A percentile compares a stretch with the other conserved stretches of the same genome.
Evolutionary conservation across 2,888 invertebrate species (phyloP).

Genomic region (Ophioninae sp.): DNA sequence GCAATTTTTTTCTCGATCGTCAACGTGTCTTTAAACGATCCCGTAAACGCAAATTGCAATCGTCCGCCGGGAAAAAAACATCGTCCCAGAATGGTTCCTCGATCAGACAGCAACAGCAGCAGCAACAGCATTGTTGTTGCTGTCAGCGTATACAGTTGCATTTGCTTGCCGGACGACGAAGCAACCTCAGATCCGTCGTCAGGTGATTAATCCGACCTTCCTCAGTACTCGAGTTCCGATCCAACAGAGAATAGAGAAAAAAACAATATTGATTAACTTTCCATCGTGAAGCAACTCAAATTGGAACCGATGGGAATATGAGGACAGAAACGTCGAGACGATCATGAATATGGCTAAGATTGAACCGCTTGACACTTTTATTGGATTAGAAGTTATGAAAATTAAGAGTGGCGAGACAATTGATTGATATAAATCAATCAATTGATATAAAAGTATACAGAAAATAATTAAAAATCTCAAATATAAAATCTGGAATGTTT

Average conservation of each 20-base stretch:
- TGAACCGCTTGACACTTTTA: not conserved
- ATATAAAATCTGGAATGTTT: not conserved
- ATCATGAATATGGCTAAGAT: not conserved
- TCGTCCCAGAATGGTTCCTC: constrained; percentile 54
- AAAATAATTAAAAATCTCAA: not conserved
- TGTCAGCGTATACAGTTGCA: constrained; percentile 78
- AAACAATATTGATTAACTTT: no score
- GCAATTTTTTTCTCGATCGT: constrained; percentile 82
- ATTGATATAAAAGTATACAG: not conserved
- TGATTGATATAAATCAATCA: no score
- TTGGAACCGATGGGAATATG: not conserved
- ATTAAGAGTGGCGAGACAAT: not conserved
- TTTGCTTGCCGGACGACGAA: constrained; percentile 76
- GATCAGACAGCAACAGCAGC: constrained; percentile 49
- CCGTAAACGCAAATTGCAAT: constrained; percentile 75
- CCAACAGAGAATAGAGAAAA: not conserved
- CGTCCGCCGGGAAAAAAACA: constrained; percentile 70
- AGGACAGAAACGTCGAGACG: not conserved
- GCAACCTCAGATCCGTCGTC: constrained; percentile 77
- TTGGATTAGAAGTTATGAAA: not conserved
- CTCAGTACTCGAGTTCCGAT: not conserved
- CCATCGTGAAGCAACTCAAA: not conserved
- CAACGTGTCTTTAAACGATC: constrained; percentile 75
- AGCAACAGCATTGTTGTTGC: constrained; percentile 74
- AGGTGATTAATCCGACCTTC: constrained; percentile 70